A percentile compares a stretch with the other conserved stretches of the same genome.
phyloP scores from a whole-genome alignment of 2,888 invertebrate species.

The Agrotis puta region DNA sequence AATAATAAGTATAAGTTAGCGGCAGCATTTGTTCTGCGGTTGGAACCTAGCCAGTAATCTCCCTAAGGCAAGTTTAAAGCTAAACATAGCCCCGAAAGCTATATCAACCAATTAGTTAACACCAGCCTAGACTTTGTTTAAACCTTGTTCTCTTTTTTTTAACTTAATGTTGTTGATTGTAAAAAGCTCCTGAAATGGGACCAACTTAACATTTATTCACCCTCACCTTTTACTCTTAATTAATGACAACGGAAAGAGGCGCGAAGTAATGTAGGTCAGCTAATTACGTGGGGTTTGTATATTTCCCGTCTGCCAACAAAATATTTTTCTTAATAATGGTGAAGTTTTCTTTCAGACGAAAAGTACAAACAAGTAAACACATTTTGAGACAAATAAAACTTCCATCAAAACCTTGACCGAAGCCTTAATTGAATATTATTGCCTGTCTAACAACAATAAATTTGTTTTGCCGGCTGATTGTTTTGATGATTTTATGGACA shows the following conservation, averaged over 20 bases:
- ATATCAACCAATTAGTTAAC: conserved; percentile 38
- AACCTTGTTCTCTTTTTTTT: conserved; percentile 21
- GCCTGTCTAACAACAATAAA: conserved; percentile 12
- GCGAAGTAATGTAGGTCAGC: conserved; percentile 52
- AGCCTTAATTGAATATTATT: conserved; percentile 25
- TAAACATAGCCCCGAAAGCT: conserved; percentile 63
- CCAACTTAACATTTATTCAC: conserved; percentile 23
- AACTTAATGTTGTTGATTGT: conserved; percentile 22
- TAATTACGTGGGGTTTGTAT: conserved; percentile 53
- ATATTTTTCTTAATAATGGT: conserved; percentile 26
- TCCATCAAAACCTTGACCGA: conserved; percentile 26
- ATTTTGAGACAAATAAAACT: conserved; percentile 13
- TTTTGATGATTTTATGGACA: conserved; percentile 1
- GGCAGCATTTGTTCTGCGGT: conserved; percentile 69
- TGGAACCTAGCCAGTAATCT: conserved; percentile 74
- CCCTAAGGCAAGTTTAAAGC: conserved; percentile 73
- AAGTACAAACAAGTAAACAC: conserved; percentile 7
- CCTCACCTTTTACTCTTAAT: conserved; percentile 48
- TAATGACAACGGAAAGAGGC: conserved; percentile 43
- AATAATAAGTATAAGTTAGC: conserved; percentile 41
- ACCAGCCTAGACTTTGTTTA: conserved; percentile 25
- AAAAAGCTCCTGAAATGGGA: conserved; percentile 6
- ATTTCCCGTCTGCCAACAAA: conserved; percentile 22
- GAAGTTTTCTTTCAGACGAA: conserved; percentile 15
- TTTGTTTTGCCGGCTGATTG: conserved; percentile 10